These are phyloP conservation scores for Trichonephila clavata DNA, from an alignment of 1,140 invertebrate species.

Conservation along the genomic window DNA sequence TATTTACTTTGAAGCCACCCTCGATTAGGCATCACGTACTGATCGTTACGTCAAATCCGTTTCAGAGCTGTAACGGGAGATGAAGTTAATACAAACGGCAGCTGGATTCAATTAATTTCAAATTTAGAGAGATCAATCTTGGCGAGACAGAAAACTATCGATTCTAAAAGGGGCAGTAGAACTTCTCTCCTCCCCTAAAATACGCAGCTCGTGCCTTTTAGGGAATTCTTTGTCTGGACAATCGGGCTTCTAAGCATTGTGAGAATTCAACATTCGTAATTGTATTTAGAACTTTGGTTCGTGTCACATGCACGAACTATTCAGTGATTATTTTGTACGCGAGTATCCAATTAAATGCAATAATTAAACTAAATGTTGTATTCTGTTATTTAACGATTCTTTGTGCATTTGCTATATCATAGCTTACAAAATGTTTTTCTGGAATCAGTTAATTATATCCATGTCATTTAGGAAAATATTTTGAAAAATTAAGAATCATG, in stretches of 20 bases:
- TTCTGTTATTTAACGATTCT: neutral
- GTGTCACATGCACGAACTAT: neutral
- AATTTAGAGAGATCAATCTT: slow-evolving; percentile 72
- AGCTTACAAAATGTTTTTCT: too few species aligned
- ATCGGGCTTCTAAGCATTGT: neutral
- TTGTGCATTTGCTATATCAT: too few species aligned
- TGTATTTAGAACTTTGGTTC: neutral
- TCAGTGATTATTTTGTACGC: neutral
- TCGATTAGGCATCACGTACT: slow-evolving; percentile 23
- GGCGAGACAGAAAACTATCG: slow-evolving; percentile 54
- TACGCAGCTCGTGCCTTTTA: neutral
- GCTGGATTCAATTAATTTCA: slow-evolving; percentile 71
- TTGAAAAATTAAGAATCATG: too few species aligned
- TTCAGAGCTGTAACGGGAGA: neutral
- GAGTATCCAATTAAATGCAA: neutral
- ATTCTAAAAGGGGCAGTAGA: slow-evolving; percentile 26
- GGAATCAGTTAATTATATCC: too few species aligned
- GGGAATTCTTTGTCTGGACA: neutral
- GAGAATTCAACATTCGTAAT: neutral
- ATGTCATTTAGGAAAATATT: too few species aligned
- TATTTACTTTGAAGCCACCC: neutral
- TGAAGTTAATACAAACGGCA: slow-evolving; percentile 65
- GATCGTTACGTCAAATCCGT: neutral
- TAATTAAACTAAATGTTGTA: neutral
- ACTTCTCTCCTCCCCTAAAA: neutral